These are phyloP conservation scores for Kradibia gibbosae DNA, from an alignment of 1,140 invertebrate genomes.

Conservation along the genomic window DNA sequence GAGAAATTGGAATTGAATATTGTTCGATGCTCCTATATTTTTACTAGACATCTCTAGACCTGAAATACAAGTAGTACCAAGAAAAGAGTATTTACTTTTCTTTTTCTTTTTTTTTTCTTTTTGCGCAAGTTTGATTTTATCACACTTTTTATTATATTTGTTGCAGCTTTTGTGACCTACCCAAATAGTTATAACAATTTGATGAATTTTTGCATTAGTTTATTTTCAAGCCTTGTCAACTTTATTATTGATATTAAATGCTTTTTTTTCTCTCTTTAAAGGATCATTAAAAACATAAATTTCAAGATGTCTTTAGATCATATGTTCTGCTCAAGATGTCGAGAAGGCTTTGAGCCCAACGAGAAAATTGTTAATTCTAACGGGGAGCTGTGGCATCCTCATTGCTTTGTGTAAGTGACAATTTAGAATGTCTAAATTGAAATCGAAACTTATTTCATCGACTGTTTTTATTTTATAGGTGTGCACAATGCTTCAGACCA, in stretches of 20 bases:
- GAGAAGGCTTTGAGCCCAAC: conserved; percentile 93
- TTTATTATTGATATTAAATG: conserved; percentile 2
- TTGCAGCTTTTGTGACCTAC: neutral
- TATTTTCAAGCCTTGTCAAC: neutral
- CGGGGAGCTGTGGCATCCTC: conserved; percentile 98
- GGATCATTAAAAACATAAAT: conserved; percentile 40
- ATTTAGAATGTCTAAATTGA: neutral
- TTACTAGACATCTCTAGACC: too few relatives aligned
- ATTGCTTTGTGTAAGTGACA: conserved; percentile 97
- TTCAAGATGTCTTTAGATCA: conserved; percentile 87
- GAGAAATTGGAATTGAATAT: too few relatives aligned
- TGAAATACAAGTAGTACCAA: too few relatives aligned
- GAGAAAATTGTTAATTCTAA: conserved; percentile 99
- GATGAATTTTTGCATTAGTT: conserved; percentile 1
- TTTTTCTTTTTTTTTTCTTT: too few relatives aligned
- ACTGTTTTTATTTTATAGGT: conserved; percentile 76
- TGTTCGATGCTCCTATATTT: too few relatives aligned
- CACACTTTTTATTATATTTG: too few relatives aligned
- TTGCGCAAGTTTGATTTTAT: too few relatives aligned
- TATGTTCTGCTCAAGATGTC: conserved; percentile 95
- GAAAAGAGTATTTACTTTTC: too few relatives aligned
- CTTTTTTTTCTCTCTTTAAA: conserved; percentile 32
- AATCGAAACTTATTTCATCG: conserved; percentile 25
- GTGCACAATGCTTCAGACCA: conserved; percentile 98
- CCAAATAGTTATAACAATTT: conserved; percentile 15